Percentiles rank a stretch among this genome's conserved stretches.
These are phyloP conservation scores for Drosophila subquinaria DNA, from an alignment of 2,888 invertebrate genomes.

Conservation along the genomic window DNA sequence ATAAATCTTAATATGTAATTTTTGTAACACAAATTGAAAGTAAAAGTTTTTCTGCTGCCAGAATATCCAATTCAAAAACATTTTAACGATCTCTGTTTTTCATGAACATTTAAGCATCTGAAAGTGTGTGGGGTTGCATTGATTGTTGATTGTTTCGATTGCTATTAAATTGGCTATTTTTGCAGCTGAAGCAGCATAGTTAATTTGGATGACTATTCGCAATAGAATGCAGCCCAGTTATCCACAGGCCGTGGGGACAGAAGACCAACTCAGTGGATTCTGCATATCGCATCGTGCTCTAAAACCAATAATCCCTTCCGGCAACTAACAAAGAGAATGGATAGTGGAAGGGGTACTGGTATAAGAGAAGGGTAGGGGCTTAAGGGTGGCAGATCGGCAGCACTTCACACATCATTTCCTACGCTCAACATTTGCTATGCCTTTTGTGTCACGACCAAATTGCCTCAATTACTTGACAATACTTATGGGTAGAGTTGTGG, in stretches of 20 bases:
- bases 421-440: constrained; percentile 72
- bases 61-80: too few relatives aligned
- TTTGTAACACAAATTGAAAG: background rate
- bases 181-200: constrained; percentile 3
- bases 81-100: background rate
- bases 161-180: constrained; percentile 2
- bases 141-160: background rate
- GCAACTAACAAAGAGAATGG: constrained; percentile 16
- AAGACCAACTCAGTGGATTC: background rate
- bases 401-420: constrained; percentile 73
- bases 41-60: background rate
- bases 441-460: constrained; percentile 71
- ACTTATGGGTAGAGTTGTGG: constrained; percentile 5
- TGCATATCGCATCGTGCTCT: constrained; percentile 45
- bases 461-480: constrained; percentile 71
- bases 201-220: constrained; percentile 25
- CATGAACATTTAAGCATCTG: constrained; percentile 4
- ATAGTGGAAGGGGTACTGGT: background rate
- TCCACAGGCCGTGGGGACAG: background rate
- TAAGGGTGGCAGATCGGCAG: constrained; percentile 36
- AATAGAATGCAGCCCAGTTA: constrained; percentile 10
- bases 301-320: constrained; percentile 72
- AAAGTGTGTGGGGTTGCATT: background rate
- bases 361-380: background rate
- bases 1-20: too few relatives aligned